Conservation (phyloP, 2,888 invertebrate species). For the Nomada ruficornis region DNA sequence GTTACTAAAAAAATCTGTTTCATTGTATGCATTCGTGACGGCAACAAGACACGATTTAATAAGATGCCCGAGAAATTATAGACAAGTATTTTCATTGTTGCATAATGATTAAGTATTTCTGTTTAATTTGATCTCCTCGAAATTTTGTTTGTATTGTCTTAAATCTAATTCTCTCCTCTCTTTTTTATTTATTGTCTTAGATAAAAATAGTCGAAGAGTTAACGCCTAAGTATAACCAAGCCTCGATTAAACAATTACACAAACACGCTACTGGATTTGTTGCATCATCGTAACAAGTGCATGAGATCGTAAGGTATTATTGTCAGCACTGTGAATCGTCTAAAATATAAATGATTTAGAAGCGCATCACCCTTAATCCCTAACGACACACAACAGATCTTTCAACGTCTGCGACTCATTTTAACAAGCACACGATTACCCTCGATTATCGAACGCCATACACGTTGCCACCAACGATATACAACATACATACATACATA, state of each 20-base stretch:
- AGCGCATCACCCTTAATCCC: conserved; percentile 33
- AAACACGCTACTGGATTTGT: conserved; percentile 40
- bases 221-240: conserved; percentile 29
- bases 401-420: not conserved
- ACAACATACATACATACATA: conserved; percentile 51
- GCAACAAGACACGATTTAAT: not conserved
- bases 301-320: conserved; percentile 65
- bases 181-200: conserved; percentile 16
- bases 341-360: conserved; percentile 52
- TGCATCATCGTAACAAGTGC: conserved; percentile 64
- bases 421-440: conserved; percentile 25
- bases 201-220: conserved; percentile 38
- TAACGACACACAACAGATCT: conserved; percentile 30
- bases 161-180: not conserved
- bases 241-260: conserved; percentile 19
- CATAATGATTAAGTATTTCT: not conserved
- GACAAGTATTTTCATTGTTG: not conserved
- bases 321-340: conserved; percentile 60
- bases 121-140: not conserved
- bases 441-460: conserved; percentile 43
- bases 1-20: not conserved
- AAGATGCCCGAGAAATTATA: not conserved
- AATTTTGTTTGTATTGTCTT: conserved; percentile 25
- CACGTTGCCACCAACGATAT: conserved; percentile 42
- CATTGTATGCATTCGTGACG: too few relatives aligned